phyloP scores from a whole-genome alignment of 2,113 vertebrate genomes.

The Promerops cafer region DNA sequence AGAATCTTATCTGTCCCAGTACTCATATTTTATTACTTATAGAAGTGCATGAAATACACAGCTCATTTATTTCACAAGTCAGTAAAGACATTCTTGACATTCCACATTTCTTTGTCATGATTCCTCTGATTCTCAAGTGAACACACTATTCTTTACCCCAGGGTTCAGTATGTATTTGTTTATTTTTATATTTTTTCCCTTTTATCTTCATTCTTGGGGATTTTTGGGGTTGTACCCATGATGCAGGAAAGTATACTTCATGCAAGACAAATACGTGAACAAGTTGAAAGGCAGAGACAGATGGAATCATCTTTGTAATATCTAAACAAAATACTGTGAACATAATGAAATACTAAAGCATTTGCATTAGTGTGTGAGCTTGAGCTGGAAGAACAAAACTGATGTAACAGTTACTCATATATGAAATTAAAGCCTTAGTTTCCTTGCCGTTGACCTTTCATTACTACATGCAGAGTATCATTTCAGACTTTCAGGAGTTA shows the following conservation, averaged over 20 bases:
- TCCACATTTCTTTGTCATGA: neutral
- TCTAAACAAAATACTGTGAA: constrained; percentile 4
- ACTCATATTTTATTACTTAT: neutral
- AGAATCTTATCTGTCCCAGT: neutral
- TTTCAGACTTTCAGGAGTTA: neutral
- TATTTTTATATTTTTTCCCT: neutral
- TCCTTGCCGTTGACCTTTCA: neutral
- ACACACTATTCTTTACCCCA: neutral
- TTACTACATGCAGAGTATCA: neutral
- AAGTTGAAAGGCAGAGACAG: constrained; percentile 46
- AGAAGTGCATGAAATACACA: neutral
- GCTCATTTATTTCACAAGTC: neutral
- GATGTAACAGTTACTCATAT: neutral
- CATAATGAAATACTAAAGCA: neutral
- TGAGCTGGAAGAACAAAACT: constrained; percentile 6
- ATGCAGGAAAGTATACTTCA: neutral
- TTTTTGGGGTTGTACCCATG: neutral
- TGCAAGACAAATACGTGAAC: constrained; percentile 5
- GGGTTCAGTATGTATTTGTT: neutral
- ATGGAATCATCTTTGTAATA: constrained; percentile 16
- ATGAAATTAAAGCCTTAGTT: neutral
- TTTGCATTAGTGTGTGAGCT: neutral
- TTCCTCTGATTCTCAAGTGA: neutral
- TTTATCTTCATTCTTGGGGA: neutral
- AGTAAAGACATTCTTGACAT: neutral